These are phyloP conservation scores for Cheilinus undulatus DNA, from an alignment of 2,113 vertebrate species.

Conservation along the genomic window DNA sequence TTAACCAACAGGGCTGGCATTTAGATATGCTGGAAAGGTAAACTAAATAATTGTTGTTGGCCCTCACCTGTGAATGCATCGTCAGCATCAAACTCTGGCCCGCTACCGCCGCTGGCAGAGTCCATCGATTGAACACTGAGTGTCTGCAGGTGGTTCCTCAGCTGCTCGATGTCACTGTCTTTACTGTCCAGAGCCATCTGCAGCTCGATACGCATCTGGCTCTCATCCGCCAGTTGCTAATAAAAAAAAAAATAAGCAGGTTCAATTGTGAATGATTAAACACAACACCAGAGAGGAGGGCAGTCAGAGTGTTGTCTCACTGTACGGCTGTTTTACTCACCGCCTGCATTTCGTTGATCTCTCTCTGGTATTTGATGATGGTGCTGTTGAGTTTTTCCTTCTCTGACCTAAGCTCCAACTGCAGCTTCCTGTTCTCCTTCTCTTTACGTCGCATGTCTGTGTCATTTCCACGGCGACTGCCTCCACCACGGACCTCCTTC, in stretches of 20 bases:
- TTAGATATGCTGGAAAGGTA: no score
- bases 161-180: slow-evolving; percentile 99
- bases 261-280: background rate
- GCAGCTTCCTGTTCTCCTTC: slow-evolving; percentile 97
- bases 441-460: slow-evolving; percentile 96
- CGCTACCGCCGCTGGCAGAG: slow-evolving; percentile 92
- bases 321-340: slow-evolving; percentile 79
- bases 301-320: background rate
- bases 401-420: slow-evolving; percentile 96
- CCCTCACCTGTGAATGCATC: slow-evolving; percentile 90
- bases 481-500: slow-evolving; percentile 86
- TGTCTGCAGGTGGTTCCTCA: slow-evolving; percentile 91
- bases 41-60: background rate
- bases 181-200: slow-evolving; percentile 99
- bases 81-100: slow-evolving; percentile 92
- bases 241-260: slow-evolving; percentile 41
- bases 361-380: slow-evolving; percentile 98
- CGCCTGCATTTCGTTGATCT: slow-evolving; percentile 98
- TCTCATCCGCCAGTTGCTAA: slow-evolving; percentile 97
- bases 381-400: slow-evolving; percentile 95
- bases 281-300: background rate
- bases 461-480: slow-evolving; percentile 94
- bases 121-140: slow-evolving; percentile 92
- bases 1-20: no score
- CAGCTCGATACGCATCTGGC: slow-evolving; percentile 94